Percentiles rank a stretch among this genome's conserved stretches.
phyloP scores from a whole-genome alignment of 2,797 vertebrate genomes.

The Neosilurus hyrtlii region DNA sequence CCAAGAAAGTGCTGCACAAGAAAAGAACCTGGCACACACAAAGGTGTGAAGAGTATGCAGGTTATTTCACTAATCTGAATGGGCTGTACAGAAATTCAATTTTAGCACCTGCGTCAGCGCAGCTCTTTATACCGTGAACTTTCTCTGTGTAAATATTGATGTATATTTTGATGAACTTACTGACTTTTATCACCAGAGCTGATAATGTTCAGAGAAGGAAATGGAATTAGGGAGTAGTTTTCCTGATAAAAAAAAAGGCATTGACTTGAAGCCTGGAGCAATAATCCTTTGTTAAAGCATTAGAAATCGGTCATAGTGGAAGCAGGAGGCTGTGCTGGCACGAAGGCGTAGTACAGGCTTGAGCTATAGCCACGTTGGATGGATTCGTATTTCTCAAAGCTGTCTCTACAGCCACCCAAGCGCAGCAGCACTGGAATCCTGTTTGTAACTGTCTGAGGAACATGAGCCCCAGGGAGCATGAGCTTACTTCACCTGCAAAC shows the following conservation, averaged over 20 bases:
- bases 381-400: conserved; percentile 69
- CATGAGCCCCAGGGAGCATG: conserved; percentile 67
- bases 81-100: neutral
- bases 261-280: neutral
- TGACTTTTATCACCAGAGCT: neutral
- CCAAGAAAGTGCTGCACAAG: neutral
- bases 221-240: conserved; percentile 23
- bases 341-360: conserved; percentile 54
- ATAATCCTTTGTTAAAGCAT: conserved; percentile 15
- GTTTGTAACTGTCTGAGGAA: conserved; percentile 76
- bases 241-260: conserved; percentile 49
- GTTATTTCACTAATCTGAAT: conserved; percentile 8
- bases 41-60: neutral
- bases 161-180: neutral
- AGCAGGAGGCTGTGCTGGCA: conserved; percentile 48
- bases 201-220: conserved; percentile 7
- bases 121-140: neutral
- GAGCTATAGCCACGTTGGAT: conserved; percentile 65
- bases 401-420: conserved; percentile 65
- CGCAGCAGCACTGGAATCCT: conserved; percentile 66
- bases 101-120: neutral
- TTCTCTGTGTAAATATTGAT: conserved; percentile 1
- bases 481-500: conserved; percentile 69
- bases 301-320: conserved; percentile 44
- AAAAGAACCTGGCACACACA: neutral